Evolutionary conservation across 1,140 invertebrate species (phyloP).

Genomic region (Thalassaphorura encarpata): DNA sequence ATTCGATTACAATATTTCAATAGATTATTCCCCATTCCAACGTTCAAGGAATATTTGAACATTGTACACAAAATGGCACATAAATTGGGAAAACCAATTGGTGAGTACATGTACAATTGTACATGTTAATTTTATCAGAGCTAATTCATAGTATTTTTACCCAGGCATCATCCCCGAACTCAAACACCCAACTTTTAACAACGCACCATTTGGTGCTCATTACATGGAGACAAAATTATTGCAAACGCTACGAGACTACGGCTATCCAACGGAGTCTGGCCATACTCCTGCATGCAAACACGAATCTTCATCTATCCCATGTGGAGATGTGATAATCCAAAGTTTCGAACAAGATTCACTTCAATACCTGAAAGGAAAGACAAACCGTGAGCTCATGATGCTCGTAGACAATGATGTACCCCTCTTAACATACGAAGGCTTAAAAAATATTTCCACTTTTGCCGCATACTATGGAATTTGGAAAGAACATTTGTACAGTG

Average conservation of each 20-base stretch:
- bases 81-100: constrained; percentile 15
- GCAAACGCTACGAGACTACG: background rate
- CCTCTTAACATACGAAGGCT: constrained; percentile 15
- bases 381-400: constrained; percentile 7
- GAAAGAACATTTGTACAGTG: constrained; percentile 26
- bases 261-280: constrained; percentile 4
- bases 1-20: constrained; percentile 21
- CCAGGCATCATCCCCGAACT: constrained; percentile 25
- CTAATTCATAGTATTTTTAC: background rate
- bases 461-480: constrained; percentile 15
- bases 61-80: constrained; percentile 21
- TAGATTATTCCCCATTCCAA: constrained; percentile 19
- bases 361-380: constrained; percentile 13
- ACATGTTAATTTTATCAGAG: background rate
- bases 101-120: background rate
- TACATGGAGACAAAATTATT: constrained; percentile 20
- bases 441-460: constrained; percentile 8
- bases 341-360: constrained; percentile 19
- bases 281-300: background rate
- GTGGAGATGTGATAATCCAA: constrained; percentile 23
- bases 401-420: constrained; percentile 7
- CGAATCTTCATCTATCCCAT: no score
- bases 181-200: constrained; percentile 19
- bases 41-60: constrained; percentile 30
- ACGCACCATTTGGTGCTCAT: background rate